These are phyloP conservation scores for Microcebus murinus DNA, from an alignment of 2,113 vertebrate genomes.

Conservation along the genomic window DNA sequence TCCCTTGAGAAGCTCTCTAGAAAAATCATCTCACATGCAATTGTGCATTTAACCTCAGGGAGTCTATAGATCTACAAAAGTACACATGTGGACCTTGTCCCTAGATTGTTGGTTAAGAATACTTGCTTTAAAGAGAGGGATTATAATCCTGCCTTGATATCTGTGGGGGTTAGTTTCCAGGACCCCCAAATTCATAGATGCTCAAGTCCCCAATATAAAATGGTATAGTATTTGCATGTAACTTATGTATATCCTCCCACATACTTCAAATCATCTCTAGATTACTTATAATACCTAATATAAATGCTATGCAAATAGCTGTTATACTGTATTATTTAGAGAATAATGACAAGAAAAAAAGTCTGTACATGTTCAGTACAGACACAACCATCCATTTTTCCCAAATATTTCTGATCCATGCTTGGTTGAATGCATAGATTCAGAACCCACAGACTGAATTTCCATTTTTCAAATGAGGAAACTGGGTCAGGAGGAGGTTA, in stretches of 20 bases:
- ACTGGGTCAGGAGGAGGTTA: not conserved
- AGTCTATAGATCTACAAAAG: not conserved
- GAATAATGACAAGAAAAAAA: not conserved
- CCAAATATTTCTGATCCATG: not conserved
- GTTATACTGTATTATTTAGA: not conserved
- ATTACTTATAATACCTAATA: not conserved
- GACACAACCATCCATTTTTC: not conserved
- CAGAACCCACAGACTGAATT: not conserved
- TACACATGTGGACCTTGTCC: rapidly evolving
- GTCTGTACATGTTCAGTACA: not conserved
- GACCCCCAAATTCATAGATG: not conserved
- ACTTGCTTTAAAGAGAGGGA: not conserved
- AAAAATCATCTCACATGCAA: not conserved
- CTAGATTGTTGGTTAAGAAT: not conserved
- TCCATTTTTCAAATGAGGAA: not conserved
- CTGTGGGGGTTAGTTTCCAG: not conserved
- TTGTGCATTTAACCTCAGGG: not conserved
- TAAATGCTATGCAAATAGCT: not conserved
- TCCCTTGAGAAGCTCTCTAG: not conserved
- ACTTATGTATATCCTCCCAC: not conserved
- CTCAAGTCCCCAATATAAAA: not conserved
- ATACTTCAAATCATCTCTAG: not conserved
- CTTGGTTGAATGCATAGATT: not conserved
- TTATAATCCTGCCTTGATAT: not conserved
- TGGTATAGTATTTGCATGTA: not conserved